Evolutionary conservation across 2,888 invertebrate species (phyloP).

Genomic region (Elysia crispata): DNA sequence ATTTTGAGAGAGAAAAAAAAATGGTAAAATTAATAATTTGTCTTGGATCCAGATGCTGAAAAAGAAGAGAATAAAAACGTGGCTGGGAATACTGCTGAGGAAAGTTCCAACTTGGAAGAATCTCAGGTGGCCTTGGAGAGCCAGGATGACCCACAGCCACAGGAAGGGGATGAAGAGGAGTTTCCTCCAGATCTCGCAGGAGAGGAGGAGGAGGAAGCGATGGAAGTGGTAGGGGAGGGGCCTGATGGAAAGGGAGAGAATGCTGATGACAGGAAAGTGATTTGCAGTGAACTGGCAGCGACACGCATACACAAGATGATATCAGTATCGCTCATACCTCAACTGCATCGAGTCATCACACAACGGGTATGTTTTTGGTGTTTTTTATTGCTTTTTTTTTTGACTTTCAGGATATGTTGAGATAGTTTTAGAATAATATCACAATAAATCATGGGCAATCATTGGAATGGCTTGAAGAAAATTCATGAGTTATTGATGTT

Average conservation of each 20-base stretch:
- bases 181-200: neutral
- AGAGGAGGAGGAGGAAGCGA: conserved; percentile 33
- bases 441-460: too few relatives aligned
- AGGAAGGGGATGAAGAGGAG: neutral
- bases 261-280: conserved; percentile 49
- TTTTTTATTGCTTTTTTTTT: too few relatives aligned
- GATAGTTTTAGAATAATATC: too few relatives aligned
- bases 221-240: too few relatives aligned
- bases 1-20: neutral
- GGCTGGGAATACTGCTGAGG: too few relatives aligned
- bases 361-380: conserved; percentile 70
- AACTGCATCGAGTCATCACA: conserved; percentile 86
- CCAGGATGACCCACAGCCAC: neutral
- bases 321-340: conserved; percentile 86
- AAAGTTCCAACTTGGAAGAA: neutral
- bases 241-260: conserved; percentile 41
- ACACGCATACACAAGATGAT: conserved; percentile 86
- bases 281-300: conserved; percentile 79
- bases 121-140: neutral
- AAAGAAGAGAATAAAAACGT: too few relatives aligned
- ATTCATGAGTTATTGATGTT: too few relatives aligned
- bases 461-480: too few relatives aligned
- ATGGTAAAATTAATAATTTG: neutral
- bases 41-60: too few relatives aligned
- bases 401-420: too few relatives aligned